Evolutionary conservation across 30 jellyfish, hydroid and myxozoan species (phyloP), one percentile per base, ranked within the genome.

Genomic region (Pelagia noctiluca): DNA sequence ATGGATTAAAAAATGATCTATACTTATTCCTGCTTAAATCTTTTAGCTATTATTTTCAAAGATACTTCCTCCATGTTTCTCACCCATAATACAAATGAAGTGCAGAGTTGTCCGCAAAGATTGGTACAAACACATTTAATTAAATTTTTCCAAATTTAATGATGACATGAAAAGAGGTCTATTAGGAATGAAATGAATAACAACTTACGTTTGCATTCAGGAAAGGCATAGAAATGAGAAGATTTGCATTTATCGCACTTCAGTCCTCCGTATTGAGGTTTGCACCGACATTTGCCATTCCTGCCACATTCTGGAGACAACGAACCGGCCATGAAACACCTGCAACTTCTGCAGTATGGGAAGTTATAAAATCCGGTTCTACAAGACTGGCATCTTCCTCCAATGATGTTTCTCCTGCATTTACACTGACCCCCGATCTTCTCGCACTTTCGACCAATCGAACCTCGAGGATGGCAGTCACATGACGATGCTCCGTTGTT

Each of bases 261-360:
- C 3, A 49, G 21, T 21, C 97, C 97, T 19, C 72, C 86, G 83
- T 61, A 90, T 1, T 72, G 84, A 35, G 87, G 79, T 46, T 71
- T 76, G 75, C 97, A 90, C 22, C n/a, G 53, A 63, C 97, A 90
- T 42, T 84, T 87, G 16, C 97, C 97, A 68, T 37, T 53, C 33
- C 86, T 49, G 64, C 76, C 68, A 35, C 97, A 90, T 23, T 90
- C 97, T 0, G 97, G 96, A 22, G 85, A 35, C 37, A 63, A 25
- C 0, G 97, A 84, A 10, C 97, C 97, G 21, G 77, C 71, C 80
- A 75, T 76, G 84, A 90, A 90, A 30, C 97, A 90, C 21, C 63
- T 83, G 81, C 97, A 90, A 91, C 98, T 80, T 67, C 89, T 70
- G 32, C 98, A 91, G 49, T 72, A 50, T 2, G 98, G 98, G 50